These are phyloP conservation scores for Paedocypris sp. DNA, from an alignment of 2,113 vertebrate species.

Conservation along the genomic window DNA sequence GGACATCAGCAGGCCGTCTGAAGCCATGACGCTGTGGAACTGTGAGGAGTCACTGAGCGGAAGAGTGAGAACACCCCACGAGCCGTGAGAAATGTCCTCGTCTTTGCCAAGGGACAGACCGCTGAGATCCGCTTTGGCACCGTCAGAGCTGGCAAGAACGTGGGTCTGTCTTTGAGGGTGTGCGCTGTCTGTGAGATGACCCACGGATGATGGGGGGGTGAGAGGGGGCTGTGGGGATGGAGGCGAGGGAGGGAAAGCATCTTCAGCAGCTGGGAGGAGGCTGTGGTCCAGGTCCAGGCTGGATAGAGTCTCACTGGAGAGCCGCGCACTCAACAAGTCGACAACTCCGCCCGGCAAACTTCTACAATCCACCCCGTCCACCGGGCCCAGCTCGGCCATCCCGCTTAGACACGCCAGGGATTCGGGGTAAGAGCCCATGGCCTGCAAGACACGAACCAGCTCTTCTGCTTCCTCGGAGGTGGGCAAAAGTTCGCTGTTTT, in stretches of 20 bases:
- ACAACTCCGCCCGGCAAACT: slow-evolving; percentile 71
- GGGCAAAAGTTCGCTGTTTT: slow-evolving; percentile 79
- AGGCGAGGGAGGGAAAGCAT: slow-evolving; percentile 66
- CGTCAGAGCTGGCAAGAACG: slow-evolving; percentile 72
- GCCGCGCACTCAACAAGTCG: slow-evolving; percentile 73
- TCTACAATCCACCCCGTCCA: slow-evolving; percentile 71
- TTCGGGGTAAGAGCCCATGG: slow-evolving; percentile 61
- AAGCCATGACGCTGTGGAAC: slow-evolving; percentile 71
- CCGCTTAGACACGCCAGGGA: slow-evolving; percentile 82
- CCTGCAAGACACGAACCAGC: slow-evolving; percentile 77
- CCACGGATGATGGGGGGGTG: slow-evolving; percentile 58
- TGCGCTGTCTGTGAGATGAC: slow-evolving; percentile 69
- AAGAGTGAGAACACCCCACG: slow-evolving; percentile 75
- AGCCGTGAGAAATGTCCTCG: slow-evolving; percentile 68
- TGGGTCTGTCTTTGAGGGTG: slow-evolving; percentile 69
- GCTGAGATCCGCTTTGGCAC: slow-evolving; percentile 65
- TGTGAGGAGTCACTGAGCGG: slow-evolving; percentile 69
- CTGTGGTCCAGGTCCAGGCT: slow-evolving; percentile 78
- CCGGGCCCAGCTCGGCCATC: slow-evolving; percentile 72
- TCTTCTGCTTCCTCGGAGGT: slow-evolving; percentile 84
- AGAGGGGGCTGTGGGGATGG: slow-evolving; percentile 67
- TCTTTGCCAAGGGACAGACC: slow-evolving; percentile 68
- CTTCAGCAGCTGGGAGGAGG: slow-evolving; percentile 71
- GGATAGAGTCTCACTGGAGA: slow-evolving; percentile 74
- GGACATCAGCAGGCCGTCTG: slow-evolving; percentile 77